Evolutionary conservation across 2,888 invertebrate species (phyloP).

Genomic region (Ormyrus thymus): DNA sequence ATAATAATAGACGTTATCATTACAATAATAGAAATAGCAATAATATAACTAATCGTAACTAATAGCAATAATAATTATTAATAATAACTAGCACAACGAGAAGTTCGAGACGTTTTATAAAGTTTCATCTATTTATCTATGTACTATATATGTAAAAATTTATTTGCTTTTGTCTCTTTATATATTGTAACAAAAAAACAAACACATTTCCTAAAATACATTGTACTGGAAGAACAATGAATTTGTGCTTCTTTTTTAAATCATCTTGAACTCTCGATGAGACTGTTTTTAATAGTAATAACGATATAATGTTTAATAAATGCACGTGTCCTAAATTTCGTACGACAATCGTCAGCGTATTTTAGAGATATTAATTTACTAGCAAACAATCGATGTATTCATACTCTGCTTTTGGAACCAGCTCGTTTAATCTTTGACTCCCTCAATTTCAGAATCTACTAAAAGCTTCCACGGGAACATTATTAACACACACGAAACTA

Average conservation of each 20-base stretch:
- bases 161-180: conserved; percentile 27
- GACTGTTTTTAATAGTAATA: conserved; percentile 46
- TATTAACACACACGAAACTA: conserved; percentile 66
- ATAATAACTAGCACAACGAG: conserved; percentile 59
- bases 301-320: conserved; percentile 69
- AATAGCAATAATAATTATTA: conserved; percentile 66
- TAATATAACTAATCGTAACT: conserved; percentile 65
- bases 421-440: conserved; percentile 37
- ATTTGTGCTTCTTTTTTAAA: conserved; percentile 32
- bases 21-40: conserved; percentile 61
- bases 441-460: conserved; percentile 33
- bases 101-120: conserved; percentile 53
- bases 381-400: conserved; percentile 33
- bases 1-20: conserved; percentile 57
- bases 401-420: conserved; percentile 51
- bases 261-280: conserved; percentile 52
- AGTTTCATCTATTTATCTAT: conserved; percentile 9
- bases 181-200: conserved; percentile 38
- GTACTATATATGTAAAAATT: conserved; percentile 41
- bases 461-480: conserved; percentile 53
- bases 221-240: conserved; percentile 42
- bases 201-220: conserved; percentile 39
- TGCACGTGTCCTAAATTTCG: conserved; percentile 71
- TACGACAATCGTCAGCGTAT: conserved; percentile 73
- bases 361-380: conserved; percentile 64